phyloP scores from a whole-genome alignment of 92 coral and sea anemone species.

The Zoanthus sociatus region DNA sequence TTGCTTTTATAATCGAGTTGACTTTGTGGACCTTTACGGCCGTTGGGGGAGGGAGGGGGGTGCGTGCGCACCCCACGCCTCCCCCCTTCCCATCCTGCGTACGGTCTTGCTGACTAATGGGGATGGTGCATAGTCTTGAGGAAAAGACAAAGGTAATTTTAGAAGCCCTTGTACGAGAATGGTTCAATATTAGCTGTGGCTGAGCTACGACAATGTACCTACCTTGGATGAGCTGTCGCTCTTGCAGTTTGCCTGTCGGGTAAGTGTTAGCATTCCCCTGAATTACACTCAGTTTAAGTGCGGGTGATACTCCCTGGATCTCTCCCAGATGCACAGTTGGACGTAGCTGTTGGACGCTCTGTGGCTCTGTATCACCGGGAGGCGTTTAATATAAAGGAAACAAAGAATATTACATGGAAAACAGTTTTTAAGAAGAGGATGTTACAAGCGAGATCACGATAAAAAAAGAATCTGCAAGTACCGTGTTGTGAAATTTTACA shows the following conservation, averaged over 20 bases:
- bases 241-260: conserved; percentile 17
- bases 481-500: no score
- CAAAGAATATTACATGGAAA: no score
- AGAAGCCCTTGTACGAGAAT: background rate
- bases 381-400: no score
- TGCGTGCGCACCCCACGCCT: no score
- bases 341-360: background rate
- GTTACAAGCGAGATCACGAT: background rate
- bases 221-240: conserved; percentile 7
- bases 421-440: background rate
- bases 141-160: background rate
- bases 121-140: no score
- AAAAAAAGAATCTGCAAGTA: no score
- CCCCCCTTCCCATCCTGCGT: no score
- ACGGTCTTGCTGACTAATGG: no score
- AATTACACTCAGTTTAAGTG: conserved; percentile 17
- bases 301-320: background rate
- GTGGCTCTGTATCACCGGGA: background rate
- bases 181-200: background rate
- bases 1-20: no score
- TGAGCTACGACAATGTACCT: background rate
- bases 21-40: no score
- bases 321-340: background rate
- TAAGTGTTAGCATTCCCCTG: conserved; percentile 10
- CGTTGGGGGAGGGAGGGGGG: no score